A percentile compares a stretch with the other conserved stretches of the same genome.
Evolutionary conservation across 53 echinoderm and acorn worm species (phyloP).

Genomic region (Stichopus horrens): DNA sequence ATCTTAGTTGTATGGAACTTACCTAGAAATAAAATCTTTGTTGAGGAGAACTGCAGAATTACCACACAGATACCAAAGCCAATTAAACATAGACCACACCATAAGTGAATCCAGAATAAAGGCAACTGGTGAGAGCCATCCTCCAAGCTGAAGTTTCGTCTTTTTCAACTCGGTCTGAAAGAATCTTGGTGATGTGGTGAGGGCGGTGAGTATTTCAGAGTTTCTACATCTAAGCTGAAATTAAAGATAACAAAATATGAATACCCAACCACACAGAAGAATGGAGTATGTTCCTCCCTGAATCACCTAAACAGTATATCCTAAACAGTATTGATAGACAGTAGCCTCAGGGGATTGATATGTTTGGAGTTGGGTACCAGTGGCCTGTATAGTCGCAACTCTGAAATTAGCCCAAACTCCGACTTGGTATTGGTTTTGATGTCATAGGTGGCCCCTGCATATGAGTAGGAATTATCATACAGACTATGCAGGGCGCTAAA

Average conservation of each 20-base stretch:
- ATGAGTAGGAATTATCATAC: no score
- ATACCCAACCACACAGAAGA: background rate
- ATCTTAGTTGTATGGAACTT: background rate
- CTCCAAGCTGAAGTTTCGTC: background rate
- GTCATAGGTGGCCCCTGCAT: no score
- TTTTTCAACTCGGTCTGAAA: conserved; percentile 27
- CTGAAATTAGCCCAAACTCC: no score
- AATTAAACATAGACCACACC: conserved; percentile 65
- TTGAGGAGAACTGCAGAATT: conserved; percentile 73
- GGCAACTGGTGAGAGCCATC: conserved; percentile 33
- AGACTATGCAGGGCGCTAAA: no score
- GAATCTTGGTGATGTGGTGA: conserved; percentile 59
- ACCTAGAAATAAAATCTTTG: conserved; percentile 68
- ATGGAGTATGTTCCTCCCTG: background rate
- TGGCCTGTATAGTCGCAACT: no score
- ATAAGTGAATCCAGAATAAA: conserved; percentile 55
- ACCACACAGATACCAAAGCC: conserved; percentile 84
- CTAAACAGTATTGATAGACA: no score
- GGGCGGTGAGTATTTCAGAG: conserved; percentile 73
- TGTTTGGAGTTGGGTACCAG: no score
- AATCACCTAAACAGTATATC: no score
- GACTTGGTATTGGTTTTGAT: no score
- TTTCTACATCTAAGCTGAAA: conserved; percentile 61
- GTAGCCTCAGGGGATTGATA: no score
- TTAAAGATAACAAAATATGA: background rate